Evolutionary conservation across 1,140 invertebrate genomes (phyloP).

Genomic region (Drosophila melanogaster): Release_6_plus_ISO1_MT NT_033777.3:7089001-7089500

Average conservation of each 20-base stretch:
- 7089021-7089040: slow-evolving; percentile 31
- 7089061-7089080: slow-evolving; percentile 33
- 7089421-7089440: neutral
- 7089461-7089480: slow-evolving; percentile 1
- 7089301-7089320: too few relatives aligned
- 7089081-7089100: slow-evolving; percentile 6
- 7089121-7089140: slow-evolving; percentile 37
- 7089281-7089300: too few relatives aligned
- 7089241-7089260: too few relatives aligned
- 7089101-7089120: slow-evolving; percentile 61
- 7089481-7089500: slow-evolving; percentile 35
- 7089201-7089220: neutral
- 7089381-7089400: neutral
- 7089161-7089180: slow-evolving; percentile 60
- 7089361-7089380: too few relatives aligned
- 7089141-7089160: slow-evolving; percentile 38
- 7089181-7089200: slow-evolving; percentile 7
- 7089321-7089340: too few relatives aligned
- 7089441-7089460: slow-evolving; percentile 1
- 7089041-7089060: slow-evolving; percentile 51
- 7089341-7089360: too few relatives aligned
- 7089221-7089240: neutral
- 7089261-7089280: too few relatives aligned
- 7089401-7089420: neutral
- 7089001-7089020: slow-evolving; percentile 3